Evolutionary conservation across 2,888 invertebrate species (phyloP).

Genomic region (Synergus gifuensis): DNA sequence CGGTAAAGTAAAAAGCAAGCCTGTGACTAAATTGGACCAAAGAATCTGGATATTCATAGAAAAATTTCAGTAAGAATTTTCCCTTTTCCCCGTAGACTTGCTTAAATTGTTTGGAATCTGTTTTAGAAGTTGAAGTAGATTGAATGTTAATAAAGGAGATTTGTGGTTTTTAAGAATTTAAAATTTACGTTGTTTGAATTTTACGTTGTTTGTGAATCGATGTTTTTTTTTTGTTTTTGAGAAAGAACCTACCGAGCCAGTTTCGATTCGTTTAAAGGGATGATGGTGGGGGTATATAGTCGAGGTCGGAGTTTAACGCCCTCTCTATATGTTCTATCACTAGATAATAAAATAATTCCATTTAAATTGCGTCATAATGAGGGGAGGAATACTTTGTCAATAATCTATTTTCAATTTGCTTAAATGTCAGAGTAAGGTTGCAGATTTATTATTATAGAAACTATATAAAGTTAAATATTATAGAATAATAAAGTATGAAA

Average conservation of each 20-base stretch:
- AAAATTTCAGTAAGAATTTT: too few relatives aligned
- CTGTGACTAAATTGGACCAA: too few relatives aligned
- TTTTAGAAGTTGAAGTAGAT: not conserved
- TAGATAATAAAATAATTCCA: constrained; percentile 11
- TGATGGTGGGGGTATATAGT: constrained; percentile 43
- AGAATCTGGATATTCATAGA: too few relatives aligned
- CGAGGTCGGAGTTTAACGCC: constrained; percentile 52
- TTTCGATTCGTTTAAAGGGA: constrained; percentile 23
- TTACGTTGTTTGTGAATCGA: not conserved
- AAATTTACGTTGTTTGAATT: too few relatives aligned
- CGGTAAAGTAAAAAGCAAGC: not conserved
- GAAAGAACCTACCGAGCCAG: not conserved
- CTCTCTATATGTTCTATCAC: constrained; percentile 33
- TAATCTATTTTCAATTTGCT: not conserved
- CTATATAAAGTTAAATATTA: not conserved
- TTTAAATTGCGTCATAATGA: constrained; percentile 19
- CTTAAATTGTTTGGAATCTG: not conserved
- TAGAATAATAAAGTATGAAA: not conserved
- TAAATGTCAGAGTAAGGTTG: not conserved
- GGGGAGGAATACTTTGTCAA: not conserved
- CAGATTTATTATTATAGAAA: not conserved
- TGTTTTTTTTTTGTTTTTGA: not conserved
- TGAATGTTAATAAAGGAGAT: not conserved
- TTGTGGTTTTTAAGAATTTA: not conserved
- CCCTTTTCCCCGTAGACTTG: not conserved